Evolutionary conservation across 2,888 invertebrate genomes (phyloP).

Genomic region (Cepaea hortensis): DNA sequence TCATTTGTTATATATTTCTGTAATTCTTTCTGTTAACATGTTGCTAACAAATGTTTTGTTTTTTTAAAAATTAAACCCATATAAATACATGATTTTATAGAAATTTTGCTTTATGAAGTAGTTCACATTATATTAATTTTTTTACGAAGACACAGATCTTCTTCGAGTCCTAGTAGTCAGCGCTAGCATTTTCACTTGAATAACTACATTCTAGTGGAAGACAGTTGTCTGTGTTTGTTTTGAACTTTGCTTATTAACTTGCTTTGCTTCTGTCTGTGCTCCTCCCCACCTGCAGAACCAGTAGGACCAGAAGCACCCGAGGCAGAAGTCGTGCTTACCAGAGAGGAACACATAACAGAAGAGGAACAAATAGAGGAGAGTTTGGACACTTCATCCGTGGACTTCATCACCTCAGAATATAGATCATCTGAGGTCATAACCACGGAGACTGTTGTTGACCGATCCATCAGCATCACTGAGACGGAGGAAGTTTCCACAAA

Average conservation of each 20-base stretch:
- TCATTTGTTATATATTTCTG: no score
- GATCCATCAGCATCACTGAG: slow-evolving; percentile 57
- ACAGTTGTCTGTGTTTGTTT: not conserved
- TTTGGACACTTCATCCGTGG: slow-evolving; percentile 47
- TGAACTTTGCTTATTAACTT: not conserved
- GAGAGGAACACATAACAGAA: slow-evolving; percentile 56
- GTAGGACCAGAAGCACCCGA: slow-evolving; percentile 25
- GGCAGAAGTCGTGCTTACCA: slow-evolving; percentile 28
- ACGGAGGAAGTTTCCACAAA: slow-evolving; percentile 70
- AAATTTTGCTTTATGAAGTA: no score
- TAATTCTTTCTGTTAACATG: no score
- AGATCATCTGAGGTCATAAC: slow-evolving; percentile 61
- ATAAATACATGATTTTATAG: no score
- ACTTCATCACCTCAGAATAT: slow-evolving; percentile 60
- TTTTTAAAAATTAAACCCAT: no score
- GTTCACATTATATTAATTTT: no score
- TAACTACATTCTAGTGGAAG: no score
- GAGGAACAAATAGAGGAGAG: slow-evolving; percentile 45
- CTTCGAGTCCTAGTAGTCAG: no score
- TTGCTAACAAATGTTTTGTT: no score
- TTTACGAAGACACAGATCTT: no score
- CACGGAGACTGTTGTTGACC: slow-evolving; percentile 65
- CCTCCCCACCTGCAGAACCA: slow-evolving; percentile 22
- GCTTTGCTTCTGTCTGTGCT: slow-evolving; percentile 3
- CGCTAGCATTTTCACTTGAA: no score